These are phyloP conservation scores for Isichthys henryi DNA, from an alignment of 2,113 vertebrate genomes.

Conservation along the genomic window DNA sequence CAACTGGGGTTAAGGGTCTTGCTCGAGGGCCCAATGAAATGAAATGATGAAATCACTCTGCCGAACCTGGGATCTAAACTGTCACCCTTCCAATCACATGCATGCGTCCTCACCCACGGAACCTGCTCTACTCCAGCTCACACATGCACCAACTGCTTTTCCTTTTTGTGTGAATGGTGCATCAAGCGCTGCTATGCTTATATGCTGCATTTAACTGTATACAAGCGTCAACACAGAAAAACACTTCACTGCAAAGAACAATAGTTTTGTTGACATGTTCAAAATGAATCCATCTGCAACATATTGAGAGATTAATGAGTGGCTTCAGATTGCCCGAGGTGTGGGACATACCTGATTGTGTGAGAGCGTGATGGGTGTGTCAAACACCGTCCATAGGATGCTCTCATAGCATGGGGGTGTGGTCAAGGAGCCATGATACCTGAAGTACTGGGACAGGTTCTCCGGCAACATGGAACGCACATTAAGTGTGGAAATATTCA, in stretches of 20 bases:
- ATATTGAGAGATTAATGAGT: not conserved
- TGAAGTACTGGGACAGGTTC: constrained; percentile 73
- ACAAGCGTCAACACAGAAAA: not conserved
- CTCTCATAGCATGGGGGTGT: constrained; percentile 81
- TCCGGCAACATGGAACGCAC: constrained; percentile 77
- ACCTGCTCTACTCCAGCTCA: not conserved
- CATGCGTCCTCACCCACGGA: not conserved
- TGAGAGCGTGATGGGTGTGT: constrained; percentile 69
- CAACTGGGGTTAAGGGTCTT: not conserved
- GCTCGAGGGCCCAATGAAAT: not conserved
- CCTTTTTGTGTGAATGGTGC: not conserved
- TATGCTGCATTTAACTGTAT: not conserved
- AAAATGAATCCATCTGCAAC: not conserved
- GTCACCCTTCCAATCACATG: not conserved
- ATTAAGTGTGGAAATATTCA: constrained; percentile 58
- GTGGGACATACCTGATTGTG: constrained; percentile 64
- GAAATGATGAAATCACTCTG: not conserved
- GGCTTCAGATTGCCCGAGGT: not conserved
- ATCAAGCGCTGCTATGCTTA: not conserved
- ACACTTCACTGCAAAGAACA: not conserved
- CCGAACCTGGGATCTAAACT: not conserved
- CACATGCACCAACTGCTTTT: not conserved
- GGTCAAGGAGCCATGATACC: constrained; percentile 78
- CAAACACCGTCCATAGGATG: constrained; percentile 78
- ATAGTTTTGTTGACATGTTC: not conserved